phyloP scores from a whole-genome alignment of 2,113 vertebrate genomes.

The Oreochromis tanganicae region DNA sequence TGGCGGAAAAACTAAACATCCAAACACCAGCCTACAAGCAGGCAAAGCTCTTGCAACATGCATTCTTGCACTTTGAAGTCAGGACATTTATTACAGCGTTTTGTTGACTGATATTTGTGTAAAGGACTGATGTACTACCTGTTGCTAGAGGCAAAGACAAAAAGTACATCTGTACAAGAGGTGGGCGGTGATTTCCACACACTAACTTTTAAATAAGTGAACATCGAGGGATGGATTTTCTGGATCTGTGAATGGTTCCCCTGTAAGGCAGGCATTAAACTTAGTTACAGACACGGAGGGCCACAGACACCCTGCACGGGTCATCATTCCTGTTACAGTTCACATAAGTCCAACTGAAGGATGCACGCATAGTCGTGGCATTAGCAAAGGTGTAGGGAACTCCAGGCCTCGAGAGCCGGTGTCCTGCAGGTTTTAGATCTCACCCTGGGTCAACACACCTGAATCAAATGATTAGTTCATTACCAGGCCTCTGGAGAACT shows the following conservation, averaged over 20 bases:
- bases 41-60: accelerated
- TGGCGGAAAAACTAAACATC: background rate
- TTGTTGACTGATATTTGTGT: background rate
- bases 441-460: no score
- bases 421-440: no score
- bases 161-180: background rate
- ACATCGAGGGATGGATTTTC: background rate
- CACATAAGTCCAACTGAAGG: background rate
- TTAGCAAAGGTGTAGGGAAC: background rate
- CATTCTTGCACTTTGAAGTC: background rate
- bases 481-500: no score
- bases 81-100: background rate
- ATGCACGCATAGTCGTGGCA: background rate
- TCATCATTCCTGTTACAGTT: background rate
- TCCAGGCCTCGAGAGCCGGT: no score
- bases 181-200: background rate
- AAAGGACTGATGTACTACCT: background rate
- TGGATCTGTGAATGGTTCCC: background rate
- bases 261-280: background rate
- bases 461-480: no score
- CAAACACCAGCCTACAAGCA: background rate
- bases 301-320: accelerated
- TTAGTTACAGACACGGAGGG: background rate
- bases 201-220: background rate
- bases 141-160: background rate